Base-by-base conservation (phyloP, 37 sponge, comb jelly and placozoan genomes). In the Geodia barretti region DNA sequence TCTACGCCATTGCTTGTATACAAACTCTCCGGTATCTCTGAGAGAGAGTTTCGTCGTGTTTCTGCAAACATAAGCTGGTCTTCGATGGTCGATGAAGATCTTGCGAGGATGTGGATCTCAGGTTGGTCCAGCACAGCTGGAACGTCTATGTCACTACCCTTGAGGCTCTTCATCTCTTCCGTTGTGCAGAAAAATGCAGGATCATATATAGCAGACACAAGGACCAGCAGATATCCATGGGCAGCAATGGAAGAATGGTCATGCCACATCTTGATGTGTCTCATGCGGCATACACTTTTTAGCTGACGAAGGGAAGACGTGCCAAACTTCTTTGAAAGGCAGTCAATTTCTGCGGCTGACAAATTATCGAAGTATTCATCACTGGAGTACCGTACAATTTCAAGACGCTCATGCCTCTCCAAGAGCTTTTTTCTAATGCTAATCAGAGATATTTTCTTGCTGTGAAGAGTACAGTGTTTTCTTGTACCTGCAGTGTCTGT, bases 281-380 rank as follows among this genome's bases (percentile, higher is more conserved):
- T 32, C 8, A 21, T 32, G 24, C 78, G 64, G 39, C 78, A 34
- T 37, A 77, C 21, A 24, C 17, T 31, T 35, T 64, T 62, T 35
- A 77, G 41, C 40, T 63, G 19, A 8, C 34, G 35, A 39, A 60
- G 11, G 24, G 20, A n/a, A 21, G 59, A 24, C 11, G 17, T 31
- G 19, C 20, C 78, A 64, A 31, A 24, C 17, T 60, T 36, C 37
- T 62, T 41, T 64, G 24, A 23, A 35, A 77, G 65, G 28, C 20
- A 11, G 40, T 24, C 37, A 24, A 77, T 38, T 24, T 62, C 78
- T 38, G 34, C 65, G 19, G 20, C 40, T 34, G 78, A n/a, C 5
- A 77, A 66, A 64, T 26, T 39, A 38, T 62, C 66, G 24, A 77
- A 64, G 78, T 77, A 77, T n/a, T 28, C 66, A 77, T 77, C 66